Conservation (phyloP, 1,140 invertebrate genomes). For the Macrocentrus cingulum region DNA sequence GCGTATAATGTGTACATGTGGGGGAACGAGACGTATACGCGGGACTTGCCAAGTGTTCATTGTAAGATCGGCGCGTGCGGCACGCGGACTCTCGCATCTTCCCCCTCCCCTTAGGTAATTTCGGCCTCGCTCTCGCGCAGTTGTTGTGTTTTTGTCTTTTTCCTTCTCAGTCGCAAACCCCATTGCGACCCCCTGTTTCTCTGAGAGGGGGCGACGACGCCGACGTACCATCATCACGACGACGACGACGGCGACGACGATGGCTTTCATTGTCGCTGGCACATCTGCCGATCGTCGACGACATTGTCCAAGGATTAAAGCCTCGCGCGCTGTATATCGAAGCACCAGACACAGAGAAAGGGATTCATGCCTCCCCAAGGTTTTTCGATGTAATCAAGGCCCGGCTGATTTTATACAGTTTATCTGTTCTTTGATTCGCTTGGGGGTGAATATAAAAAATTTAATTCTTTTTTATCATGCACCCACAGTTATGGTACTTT, state of each 20-base stretch:
- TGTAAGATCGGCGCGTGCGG: conserved; percentile 60
- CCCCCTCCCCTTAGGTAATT: conserved; percentile 24
- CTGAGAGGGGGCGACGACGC: conserved; percentile 19
- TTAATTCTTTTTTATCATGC: too few species aligned
- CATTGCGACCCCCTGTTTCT: conserved; percentile 41
- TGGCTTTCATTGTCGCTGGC: conserved; percentile 52
- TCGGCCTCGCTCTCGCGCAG: conserved; percentile 32
- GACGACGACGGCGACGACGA: conserved; percentile 17
- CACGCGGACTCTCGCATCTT: conserved; percentile 45
- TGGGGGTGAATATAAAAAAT: too few species aligned
- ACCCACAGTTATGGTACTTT: too few species aligned
- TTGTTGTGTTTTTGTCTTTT: conserved; percentile 9
- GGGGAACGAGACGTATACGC: conserved; percentile 32
- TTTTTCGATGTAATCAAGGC: too few species aligned
- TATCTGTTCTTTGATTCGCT: too few species aligned
- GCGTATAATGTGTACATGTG: conserved; percentile 17
- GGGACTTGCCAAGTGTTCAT: conserved; percentile 53
- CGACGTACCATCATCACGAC: conserved; percentile 3
- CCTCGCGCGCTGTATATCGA: background rate
- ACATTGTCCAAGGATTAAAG: conserved; percentile 54
- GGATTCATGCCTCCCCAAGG: background rate
- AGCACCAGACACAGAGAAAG: background rate
- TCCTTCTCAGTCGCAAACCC: conserved; percentile 14
- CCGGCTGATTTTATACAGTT: too few species aligned
- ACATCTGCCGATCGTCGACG: conserved; percentile 57